Evolutionary conservation across 2,888 invertebrate species (phyloP), one percentile per base, ranked within the genome.

Genomic region (Ochropleura plecta): DNA sequence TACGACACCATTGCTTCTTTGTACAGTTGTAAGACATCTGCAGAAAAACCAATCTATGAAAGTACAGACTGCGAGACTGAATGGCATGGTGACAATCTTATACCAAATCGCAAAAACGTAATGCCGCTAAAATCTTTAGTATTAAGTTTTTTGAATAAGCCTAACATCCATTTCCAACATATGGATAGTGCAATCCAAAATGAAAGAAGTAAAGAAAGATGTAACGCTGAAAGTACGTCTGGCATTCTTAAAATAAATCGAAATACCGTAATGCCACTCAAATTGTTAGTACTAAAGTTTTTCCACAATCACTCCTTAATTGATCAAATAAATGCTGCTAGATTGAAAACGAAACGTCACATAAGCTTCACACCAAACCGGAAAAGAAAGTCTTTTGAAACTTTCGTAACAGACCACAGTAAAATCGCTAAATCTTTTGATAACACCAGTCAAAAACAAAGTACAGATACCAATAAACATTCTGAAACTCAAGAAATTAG

Each of bases 1-100:
- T 92, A 87, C 80, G 92, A 93, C 49, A 77, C 85, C 7, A 89
- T 94, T 70, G 90, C 74, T 40, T 67, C 72, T 42, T 64, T 71
- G 18, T 62, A 9, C 40, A 57, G 20, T 44, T 55, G 8, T 14
- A 55, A 70, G 30, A 18, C 64, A 48, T 18, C 65, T 55, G n/a
- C 42, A 14, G 51, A 63, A 44, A 79, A 68, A 30, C 16, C n/a
- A 7, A 59, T 12, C 10, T 6, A 40, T 48, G 63, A 70, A 40
- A 65, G n/a, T 49, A 70, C 42, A 40, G 60, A 7, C 1, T 86
- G 86, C 10, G 69, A 79, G n/a, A n/a, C 79, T 59, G 78, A 87
- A 51, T 79, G 80, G 40, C 67, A 62, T 62, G 12, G 44, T n/a
- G 62, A 62, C 12, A 12, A 44, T 62, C 7, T 62, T 20, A 40